A percentile compares a stretch with the other conserved stretches of the same genome.
These are phyloP conservation scores for Strix uralensis DNA, from an alignment of 2,113 vertebrate species.

Conservation along the genomic window DNA sequence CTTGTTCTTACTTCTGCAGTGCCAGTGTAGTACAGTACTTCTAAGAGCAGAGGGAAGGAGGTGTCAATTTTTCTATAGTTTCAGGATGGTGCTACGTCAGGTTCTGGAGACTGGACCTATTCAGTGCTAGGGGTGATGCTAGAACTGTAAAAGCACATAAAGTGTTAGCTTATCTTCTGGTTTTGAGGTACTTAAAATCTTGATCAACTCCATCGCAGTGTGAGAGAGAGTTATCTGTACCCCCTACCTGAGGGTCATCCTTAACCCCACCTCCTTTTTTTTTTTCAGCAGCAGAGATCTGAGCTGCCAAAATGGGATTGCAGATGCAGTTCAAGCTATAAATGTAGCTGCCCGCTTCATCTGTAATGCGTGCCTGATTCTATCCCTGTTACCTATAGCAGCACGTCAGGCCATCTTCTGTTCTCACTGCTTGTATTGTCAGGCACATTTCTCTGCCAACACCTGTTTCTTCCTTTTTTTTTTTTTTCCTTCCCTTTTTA, in stretches of 20 bases:
- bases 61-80: not conserved
- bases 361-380: not conserved
- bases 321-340: not conserved
- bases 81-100: not conserved
- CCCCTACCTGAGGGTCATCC: not conserved
- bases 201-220: not conserved
- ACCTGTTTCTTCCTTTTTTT: not conserved
- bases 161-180: not conserved
- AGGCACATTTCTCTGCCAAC: not conserved
- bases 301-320: not conserved
- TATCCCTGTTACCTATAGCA: not conserved
- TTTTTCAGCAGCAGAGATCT: not conserved
- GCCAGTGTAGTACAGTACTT: not conserved
- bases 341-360: not conserved
- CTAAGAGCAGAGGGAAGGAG: not conserved
- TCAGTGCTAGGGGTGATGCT: not conserved
- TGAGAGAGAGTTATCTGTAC: not conserved
- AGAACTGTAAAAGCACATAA: not conserved
- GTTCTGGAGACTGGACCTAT: not conserved
- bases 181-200: not conserved
- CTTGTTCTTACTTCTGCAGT: conserved; percentile 3
- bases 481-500: not conserved
- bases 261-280: not conserved
- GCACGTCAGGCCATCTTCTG: not conserved
- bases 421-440: not conserved